Percentiles rank a stretch among this genome's conserved stretches.
These are phyloP conservation scores for Spilosoma lubricipeda DNA, from an alignment of 2,888 invertebrate species.

Conservation along the genomic window DNA sequence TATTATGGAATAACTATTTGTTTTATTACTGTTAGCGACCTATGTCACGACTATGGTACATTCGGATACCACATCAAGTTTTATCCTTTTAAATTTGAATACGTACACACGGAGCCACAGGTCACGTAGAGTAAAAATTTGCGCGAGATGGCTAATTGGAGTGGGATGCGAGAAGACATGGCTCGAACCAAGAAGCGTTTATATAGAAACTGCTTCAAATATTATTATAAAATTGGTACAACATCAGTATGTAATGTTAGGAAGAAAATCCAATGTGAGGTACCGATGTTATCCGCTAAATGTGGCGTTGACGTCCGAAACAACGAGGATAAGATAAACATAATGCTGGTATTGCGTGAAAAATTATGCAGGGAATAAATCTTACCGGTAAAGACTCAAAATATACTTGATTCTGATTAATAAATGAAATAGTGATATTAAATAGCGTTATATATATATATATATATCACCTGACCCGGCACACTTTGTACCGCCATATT, in stretches of 20 bases:
- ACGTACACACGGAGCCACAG: too few species aligned
- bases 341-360: conserved; percentile 6
- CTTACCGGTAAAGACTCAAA: background rate
- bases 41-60: background rate
- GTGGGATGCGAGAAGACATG: too few species aligned
- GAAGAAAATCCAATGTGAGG: conserved; percentile 40
- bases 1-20: background rate
- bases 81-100: background rate
- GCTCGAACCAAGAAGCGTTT: background rate
- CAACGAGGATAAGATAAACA: conserved; percentile 43
- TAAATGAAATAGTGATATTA: too few species aligned
- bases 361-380: conserved; percentile 6
- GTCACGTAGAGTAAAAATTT: too few species aligned
- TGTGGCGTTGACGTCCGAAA: conserved; percentile 40
- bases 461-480: too few species aligned
- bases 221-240: conserved; percentile 8
- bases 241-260: conserved; percentile 16
- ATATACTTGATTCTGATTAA: background rate
- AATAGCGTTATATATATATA: too few species aligned
- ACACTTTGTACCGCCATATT: too few species aligned
- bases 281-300: conserved; percentile 46
- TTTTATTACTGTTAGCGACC: background rate
- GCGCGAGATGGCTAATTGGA: too few species aligned
- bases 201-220: background rate
- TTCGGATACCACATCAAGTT: background rate